phyloP scores from a whole-genome alignment of 2,888 invertebrate species.

The Erebia palarica region DNA sequence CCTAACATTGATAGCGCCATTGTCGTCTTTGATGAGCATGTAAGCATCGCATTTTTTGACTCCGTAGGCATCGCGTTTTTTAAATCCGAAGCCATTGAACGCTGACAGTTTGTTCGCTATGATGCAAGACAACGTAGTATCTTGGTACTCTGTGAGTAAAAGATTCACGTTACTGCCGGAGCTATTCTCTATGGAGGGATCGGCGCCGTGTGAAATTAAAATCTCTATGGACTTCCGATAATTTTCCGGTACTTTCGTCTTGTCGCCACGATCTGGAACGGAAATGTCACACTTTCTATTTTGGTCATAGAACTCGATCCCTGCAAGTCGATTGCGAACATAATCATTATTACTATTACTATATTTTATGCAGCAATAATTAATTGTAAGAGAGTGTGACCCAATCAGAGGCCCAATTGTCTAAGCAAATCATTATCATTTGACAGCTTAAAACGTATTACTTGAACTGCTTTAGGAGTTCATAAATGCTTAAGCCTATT shows the following conservation, averaged over 20 bases:
- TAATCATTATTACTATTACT: too few species aligned
- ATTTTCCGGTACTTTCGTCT: slow-evolving; percentile 53
- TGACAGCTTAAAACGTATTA: too few species aligned
- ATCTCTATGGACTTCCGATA: slow-evolving; percentile 65
- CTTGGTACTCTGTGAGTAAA: slow-evolving; percentile 67
- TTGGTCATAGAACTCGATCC: too few species aligned
- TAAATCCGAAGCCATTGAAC: slow-evolving; percentile 31
- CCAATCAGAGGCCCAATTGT: too few species aligned
- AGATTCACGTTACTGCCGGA: slow-evolving; percentile 68
- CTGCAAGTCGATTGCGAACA: too few species aligned
- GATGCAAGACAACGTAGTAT: slow-evolving; percentile 54
- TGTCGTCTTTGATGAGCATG: slow-evolving; percentile 53
- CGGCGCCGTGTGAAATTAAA: slow-evolving; percentile 67
- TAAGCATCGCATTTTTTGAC: slow-evolving; percentile 42
- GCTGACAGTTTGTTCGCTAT: slow-evolving; percentile 53
- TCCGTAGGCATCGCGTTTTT: slow-evolving; percentile 40
- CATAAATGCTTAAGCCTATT: too few species aligned
- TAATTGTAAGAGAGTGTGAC: too few species aligned
- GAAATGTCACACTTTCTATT: not conserved
- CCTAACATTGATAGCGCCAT: slow-evolving; percentile 44
- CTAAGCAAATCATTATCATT: too few species aligned
- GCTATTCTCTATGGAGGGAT: slow-evolving; percentile 69
- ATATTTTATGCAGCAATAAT: too few species aligned
- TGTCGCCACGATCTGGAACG: slow-evolving; percentile 58
- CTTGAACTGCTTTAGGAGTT: too few species aligned